These are phyloP conservation scores for Diplodus sargus DNA, from an alignment of 2,797 vertebrate genomes.

Conservation along the genomic window DNA sequence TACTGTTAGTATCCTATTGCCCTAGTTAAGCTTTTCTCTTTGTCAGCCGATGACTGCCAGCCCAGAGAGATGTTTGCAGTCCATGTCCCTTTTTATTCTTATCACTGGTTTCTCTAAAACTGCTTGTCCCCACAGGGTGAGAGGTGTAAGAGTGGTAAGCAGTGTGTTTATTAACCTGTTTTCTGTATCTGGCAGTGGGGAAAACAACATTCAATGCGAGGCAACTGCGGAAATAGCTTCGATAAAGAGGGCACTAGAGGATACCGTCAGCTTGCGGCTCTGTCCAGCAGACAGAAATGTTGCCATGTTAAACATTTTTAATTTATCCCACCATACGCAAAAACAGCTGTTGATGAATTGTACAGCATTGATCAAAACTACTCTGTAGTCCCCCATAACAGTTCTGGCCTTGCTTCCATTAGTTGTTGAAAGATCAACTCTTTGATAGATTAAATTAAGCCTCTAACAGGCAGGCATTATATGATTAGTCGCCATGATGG, in stretches of 20 bases:
- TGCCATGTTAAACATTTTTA: neutral
- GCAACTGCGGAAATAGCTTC: neutral
- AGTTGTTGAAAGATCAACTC: neutral
- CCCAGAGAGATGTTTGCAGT: neutral
- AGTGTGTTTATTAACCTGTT: slow-evolving; percentile 7
- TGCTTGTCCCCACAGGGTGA: neutral
- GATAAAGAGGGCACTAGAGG: neutral
- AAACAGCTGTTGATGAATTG: slow-evolving; percentile 1
- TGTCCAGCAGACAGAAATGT: neutral
- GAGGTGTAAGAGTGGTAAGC: neutral
- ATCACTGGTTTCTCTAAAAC: neutral
- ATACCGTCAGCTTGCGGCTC: neutral
- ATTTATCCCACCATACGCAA: neutral
- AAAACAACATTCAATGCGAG: neutral
- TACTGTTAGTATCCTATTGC: neutral
- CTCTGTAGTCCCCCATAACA: neutral
- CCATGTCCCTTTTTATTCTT: neutral
- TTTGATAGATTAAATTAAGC: slow-evolving; percentile 26
- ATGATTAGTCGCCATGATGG: slow-evolving; percentile 13
- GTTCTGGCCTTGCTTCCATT: neutral
- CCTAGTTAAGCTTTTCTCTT: neutral
- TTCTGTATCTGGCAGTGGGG: slow-evolving; percentile 5
- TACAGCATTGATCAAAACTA: slow-evolving; percentile 7
- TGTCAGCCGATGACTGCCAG: neutral
- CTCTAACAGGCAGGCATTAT: slow-evolving; percentile 25